phyloP scores from a whole-genome alignment of 2,888 invertebrate species.

The Anthophora plumipes region DNA sequence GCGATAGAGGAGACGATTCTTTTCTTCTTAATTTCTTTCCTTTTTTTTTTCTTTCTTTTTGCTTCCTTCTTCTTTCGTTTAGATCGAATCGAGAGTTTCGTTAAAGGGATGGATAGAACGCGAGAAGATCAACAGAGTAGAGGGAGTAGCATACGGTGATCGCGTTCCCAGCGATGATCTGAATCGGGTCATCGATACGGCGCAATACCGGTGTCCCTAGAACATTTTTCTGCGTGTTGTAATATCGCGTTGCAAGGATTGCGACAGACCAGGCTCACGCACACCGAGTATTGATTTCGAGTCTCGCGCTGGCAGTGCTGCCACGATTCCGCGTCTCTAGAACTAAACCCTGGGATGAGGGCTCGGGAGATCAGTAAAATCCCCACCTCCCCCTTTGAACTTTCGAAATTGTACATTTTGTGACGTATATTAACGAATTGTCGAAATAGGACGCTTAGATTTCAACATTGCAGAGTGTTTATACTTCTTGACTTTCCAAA shows the following conservation, averaged over 20 bases:
- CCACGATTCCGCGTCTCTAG: conserved; percentile 79
- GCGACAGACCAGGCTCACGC: conserved; percentile 78
- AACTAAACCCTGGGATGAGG: conserved; percentile 77
- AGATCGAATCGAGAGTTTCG: neutral
- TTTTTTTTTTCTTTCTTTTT: neutral
- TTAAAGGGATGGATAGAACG: conserved; percentile 6
- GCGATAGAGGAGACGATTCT: neutral
- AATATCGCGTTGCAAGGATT: conserved; percentile 78
- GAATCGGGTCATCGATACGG: conserved; percentile 58
- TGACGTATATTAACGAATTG: too few relatives aligned
- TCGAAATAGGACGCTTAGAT: too few relatives aligned
- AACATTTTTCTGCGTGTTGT: conserved; percentile 66
- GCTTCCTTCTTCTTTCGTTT: neutral
- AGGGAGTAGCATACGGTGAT: conserved; percentile 37
- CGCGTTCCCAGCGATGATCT: conserved; percentile 55
- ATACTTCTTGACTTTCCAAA: too few relatives aligned
- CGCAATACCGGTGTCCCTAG: conserved; percentile 50
- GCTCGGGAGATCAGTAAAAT: conserved; percentile 38
- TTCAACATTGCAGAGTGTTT: too few relatives aligned
- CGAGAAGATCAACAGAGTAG: conserved; percentile 24
- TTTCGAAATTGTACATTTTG: neutral
- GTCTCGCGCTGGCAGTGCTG: conserved; percentile 81
- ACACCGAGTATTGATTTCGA: conserved; percentile 83
- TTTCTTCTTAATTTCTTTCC: neutral
- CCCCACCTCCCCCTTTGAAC: neutral